Conservation (phyloP, 1,140 invertebrate genomes). For the Oryzaephilus surinamensis region DNA sequence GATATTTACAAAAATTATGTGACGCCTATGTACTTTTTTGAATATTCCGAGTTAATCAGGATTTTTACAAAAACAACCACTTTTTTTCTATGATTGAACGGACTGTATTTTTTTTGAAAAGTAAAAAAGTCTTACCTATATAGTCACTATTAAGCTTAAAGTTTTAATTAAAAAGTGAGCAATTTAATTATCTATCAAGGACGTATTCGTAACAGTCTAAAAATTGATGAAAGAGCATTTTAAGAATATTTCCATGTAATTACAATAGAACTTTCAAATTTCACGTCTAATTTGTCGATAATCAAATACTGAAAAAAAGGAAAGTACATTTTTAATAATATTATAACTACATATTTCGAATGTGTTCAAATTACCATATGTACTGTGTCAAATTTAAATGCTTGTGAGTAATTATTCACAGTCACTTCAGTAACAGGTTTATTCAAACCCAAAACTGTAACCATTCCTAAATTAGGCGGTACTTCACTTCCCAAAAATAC, state of each 20-base stretch:
- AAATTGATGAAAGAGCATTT: too few relatives aligned
- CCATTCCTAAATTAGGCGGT: slow-evolving; percentile 33
- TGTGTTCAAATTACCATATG: slow-evolving; percentile 14
- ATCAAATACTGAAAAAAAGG: slow-evolving; percentile 30
- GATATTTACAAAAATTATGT: too few relatives aligned
- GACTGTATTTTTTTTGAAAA: too few relatives aligned
- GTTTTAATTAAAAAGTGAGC: too few relatives aligned
- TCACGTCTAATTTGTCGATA: slow-evolving; percentile 26
- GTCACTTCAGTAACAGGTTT: slow-evolving; percentile 22
- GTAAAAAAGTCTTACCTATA: too few relatives aligned
- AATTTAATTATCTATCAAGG: too few relatives aligned
- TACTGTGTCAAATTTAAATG: slow-evolving; percentile 24
- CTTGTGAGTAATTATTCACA: slow-evolving; percentile 24
- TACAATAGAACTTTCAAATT: slow-evolving; percentile 17
- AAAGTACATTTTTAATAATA: slow-evolving; percentile 3
- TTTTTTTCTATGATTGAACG: too few relatives aligned
- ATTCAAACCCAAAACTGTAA: slow-evolving; percentile 28
- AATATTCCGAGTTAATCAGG: too few relatives aligned
- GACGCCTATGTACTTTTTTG: too few relatives aligned
- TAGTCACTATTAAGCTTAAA: too few relatives aligned
- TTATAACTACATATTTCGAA: background rate
- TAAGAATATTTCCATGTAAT: slow-evolving; percentile 24
- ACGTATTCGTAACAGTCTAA: too few relatives aligned
- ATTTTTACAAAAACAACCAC: too few relatives aligned
- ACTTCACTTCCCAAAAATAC: slow-evolving; percentile 42